These are phyloP conservation scores for Tangara arthus DNA, from an alignment of 2,797 vertebrate species.

Conservation along the genomic window DNA sequence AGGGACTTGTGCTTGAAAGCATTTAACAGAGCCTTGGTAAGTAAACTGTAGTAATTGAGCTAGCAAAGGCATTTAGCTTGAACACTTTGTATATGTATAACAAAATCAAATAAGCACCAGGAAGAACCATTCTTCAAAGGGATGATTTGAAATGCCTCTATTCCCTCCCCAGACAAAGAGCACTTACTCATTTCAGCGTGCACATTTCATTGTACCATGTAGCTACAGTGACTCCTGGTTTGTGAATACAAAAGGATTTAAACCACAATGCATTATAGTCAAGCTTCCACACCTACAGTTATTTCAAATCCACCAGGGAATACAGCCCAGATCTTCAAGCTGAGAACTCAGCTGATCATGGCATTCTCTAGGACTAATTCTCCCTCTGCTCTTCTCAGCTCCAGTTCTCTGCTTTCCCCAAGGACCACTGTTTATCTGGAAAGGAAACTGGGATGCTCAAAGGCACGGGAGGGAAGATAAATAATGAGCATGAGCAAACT, in stretches of 20 bases:
- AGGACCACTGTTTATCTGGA: not conserved
- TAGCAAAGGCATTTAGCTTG: conserved; percentile 46
- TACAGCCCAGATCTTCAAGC: not conserved
- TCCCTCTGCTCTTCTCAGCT: not conserved
- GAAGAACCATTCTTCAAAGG: conserved; percentile 46
- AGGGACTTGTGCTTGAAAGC: conserved; percentile 52
- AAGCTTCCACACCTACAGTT: conserved; percentile 8
- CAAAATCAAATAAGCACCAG: conserved; percentile 55
- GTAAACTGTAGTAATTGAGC: conserved; percentile 52
- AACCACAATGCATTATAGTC: not conserved
- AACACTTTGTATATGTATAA: conserved; percentile 36
- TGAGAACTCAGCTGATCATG: not conserved
- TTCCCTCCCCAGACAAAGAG: conserved; percentile 16
- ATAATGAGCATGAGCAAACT: not conserved
- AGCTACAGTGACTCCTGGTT: not conserved
- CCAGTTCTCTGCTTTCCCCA: not conserved
- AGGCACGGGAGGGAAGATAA: not conserved
- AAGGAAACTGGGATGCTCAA: not conserved
- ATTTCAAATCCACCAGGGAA: not conserved
- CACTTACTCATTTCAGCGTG: not conserved
- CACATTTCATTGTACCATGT: not conserved
- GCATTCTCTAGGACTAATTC: not conserved
- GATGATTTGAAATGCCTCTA: conserved; percentile 17
- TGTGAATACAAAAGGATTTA: conserved; percentile 7
- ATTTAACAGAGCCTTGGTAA: conserved; percentile 50